Evolutionary conservation across 1,140 invertebrate genomes (phyloP).

Genomic region (Bombus cullumanus): DNA sequence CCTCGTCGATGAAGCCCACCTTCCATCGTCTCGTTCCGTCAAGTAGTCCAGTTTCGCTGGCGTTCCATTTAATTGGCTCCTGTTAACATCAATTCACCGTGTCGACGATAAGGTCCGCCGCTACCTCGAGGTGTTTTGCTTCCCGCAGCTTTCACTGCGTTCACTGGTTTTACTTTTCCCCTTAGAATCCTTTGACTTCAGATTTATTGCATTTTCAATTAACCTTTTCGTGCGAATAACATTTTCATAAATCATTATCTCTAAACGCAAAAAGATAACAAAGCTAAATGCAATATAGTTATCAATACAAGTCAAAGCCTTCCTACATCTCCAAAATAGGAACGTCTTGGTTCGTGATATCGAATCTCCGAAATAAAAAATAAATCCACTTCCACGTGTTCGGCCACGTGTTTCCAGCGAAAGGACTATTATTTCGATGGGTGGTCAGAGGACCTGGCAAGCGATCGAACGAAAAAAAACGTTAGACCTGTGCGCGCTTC

Average conservation of each 20-base stretch:
- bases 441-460: neutral
- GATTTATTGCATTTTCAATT: neutral
- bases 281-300: neutral
- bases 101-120: neutral
- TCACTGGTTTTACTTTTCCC: constrained; percentile 5
- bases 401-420: constrained; percentile 8
- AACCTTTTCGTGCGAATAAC: neutral
- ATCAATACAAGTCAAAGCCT: no score
- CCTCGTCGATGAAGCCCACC: neutral
- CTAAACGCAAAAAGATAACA: neutral
- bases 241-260: neutral
- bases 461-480: neutral
- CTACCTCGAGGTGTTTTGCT: neutral
- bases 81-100: constrained; percentile 14
- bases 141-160: constrained; percentile 17
- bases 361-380: neutral
- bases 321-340: no score
- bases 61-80: constrained; percentile 38
- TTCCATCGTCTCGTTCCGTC: neutral
- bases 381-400: neutral
- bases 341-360: neutral
- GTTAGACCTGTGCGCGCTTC: neutral
- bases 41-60: constrained; percentile 9
- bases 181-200: neutral
- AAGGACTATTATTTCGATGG: constrained; percentile 46